Evolutionary conservation across 2,888 invertebrate genomes (phyloP).

Genomic region (Drosophila gaucha): DNA sequence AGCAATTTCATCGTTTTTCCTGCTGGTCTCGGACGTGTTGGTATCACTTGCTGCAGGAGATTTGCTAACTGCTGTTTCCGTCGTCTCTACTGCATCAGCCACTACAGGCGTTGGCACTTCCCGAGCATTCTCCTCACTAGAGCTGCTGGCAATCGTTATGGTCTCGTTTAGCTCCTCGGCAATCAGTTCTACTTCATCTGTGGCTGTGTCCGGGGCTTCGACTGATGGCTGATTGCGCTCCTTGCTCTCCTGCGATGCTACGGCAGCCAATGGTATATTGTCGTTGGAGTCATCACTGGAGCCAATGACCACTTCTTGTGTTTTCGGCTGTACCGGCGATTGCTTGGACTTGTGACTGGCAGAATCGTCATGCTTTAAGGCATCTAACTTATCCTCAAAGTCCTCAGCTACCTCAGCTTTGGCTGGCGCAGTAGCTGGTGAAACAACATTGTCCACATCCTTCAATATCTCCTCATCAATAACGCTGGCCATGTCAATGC

Average conservation of each 20-base stretch:
- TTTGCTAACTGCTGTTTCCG: slow-evolving; percentile 13
- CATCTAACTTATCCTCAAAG: slow-evolving; percentile 65
- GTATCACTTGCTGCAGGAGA: not conserved
- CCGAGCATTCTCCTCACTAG: slow-evolving; percentile 52
- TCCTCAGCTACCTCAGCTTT: slow-evolving; percentile 64
- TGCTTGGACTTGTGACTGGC: slow-evolving; percentile 20
- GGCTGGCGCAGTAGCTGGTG: slow-evolving; percentile 39
- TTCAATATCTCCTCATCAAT: slow-evolving; percentile 83
- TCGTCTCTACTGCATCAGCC: slow-evolving; percentile 9
- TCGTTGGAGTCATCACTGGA: slow-evolving; percentile 84
- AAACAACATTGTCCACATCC: slow-evolving; percentile 78
- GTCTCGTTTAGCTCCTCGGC: slow-evolving; percentile 63
- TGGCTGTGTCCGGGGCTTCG: slow-evolving; percentile 34
- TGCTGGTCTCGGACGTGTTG: slow-evolving; percentile 14
- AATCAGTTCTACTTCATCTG: slow-evolving; percentile 39
- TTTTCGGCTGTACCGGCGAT: slow-evolving; percentile 45
- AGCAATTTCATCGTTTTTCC: not conserved
- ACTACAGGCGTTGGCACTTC: not conserved
- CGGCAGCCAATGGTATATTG: slow-evolving; percentile 81
- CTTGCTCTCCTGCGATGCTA: slow-evolving; percentile 76
- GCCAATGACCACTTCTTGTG: slow-evolving; percentile 52
- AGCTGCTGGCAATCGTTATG: slow-evolving; percentile 61
- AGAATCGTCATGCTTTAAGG: slow-evolving; percentile 33
- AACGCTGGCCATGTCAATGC: slow-evolving; percentile 82
- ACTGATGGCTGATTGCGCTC: slow-evolving; percentile 54